Evolutionary conservation across 2,797 vertebrate species (phyloP), one percentile per base, ranked within the genome.

Genomic region (Macrochelys suwanniensis): DNA sequence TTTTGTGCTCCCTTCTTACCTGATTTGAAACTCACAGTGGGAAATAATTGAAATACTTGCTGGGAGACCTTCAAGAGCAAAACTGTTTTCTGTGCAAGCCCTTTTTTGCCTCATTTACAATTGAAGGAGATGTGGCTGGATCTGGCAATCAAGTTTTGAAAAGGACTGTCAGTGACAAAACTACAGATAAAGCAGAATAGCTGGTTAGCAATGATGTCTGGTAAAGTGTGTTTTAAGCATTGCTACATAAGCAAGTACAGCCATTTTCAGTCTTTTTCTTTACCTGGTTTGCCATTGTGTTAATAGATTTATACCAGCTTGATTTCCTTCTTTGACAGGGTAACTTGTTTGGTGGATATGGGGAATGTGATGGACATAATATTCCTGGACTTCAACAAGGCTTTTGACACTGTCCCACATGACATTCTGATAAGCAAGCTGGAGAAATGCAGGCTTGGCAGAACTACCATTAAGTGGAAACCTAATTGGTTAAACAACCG

Each of bases 1-100:
- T 84, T 76, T 47, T 76, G 59, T 16, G 31, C 26, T 94, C 31
- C 84, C 89, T 96, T 93, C 65, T 90, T 94, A 77, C 82, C 65
- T 23, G 4, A 74, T 94, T 95, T 89, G 84, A 85, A 88, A 83
- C 65, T 97, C 94, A 87, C 49, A 87, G 93, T 82, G 94, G 82
- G 82, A 96, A n/a, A 95, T 94, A 94, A 96, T 91, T 97, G 80
- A 93, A 89, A 74, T 91, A 83, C 31, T 91, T 84, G 42, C 71
- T 88, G 74, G 61, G 89, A 92, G 53, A 88, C 11, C 94, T 94
- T 95, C 85, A 94, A 33, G 17, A 92, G 77, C 47, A 87, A 92
- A 89, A 76, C 23, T 13, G 31, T 61, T 93, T 90, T 78, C 71
- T 92, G 89, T 89, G 82, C 47, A 50, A 82, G 7, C 11, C 37